Base-by-base conservation (phyloP, 1,140 invertebrate genomes). In the Potamilus streckersoni region DNA sequence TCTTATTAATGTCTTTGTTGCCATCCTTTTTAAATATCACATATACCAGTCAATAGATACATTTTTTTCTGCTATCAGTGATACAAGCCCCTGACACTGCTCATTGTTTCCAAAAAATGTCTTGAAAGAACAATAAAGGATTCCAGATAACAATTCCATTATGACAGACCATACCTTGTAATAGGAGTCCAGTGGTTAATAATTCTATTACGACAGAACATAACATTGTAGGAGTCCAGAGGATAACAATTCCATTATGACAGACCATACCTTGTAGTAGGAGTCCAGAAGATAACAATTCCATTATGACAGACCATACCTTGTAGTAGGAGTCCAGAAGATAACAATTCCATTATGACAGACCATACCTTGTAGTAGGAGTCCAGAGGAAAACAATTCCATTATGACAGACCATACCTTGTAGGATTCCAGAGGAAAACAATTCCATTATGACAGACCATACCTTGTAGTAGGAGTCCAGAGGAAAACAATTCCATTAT, bases 151-250 rank as follows among this genome's bases (percentile, higher is more conserved):
- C 38, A 49, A 49, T 11, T 49, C 6, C 63, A 58, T n/a, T 49
- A 56, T 57, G 58, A 31, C 17, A 11, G 69, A 14, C 23, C 56
- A 14, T 66, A 92, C 90, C 88, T 99, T 99, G 90, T 99, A 99
- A 90, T 99, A 99, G 1, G 98, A 23, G 23, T 23, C 23, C 23
- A 23, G 23, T 1, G 23, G 23, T 1, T 23, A 23, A 23, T 2
- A 23, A 23, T 23, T 23, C 2, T 2, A 23, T 23, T 23, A 23
- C 2, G 23, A 23, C 23, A 23, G 23, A n/a, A n/a, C n/a, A n/a
- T n/a, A n/a, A n/a, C n/a, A n/a, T n/a, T n/a, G 23, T 23, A 23
- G 23, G 23, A 23, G 23, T 23, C 23, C 23, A 23, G 23, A 23
- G 23, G 23, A 23, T 23, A 23, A 23, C 23, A 23, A 23, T 23